Evolutionary conservation across 1,140 invertebrate species (phyloP), one percentile per base, ranked within the genome.

Genomic region (Magallana ariakensis): DNA sequence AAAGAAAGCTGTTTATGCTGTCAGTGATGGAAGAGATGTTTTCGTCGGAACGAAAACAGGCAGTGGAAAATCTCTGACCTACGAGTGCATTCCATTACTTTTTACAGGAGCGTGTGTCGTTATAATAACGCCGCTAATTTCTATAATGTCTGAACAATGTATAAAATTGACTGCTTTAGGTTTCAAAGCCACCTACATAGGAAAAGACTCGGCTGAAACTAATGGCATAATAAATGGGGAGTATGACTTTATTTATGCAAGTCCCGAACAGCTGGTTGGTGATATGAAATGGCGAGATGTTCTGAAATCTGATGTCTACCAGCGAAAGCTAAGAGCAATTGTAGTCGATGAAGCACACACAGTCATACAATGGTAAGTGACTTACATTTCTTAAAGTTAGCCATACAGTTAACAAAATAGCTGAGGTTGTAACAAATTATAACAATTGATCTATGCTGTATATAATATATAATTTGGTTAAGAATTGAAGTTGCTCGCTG

Each of bases 141-240:
- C 11, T 4, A 87, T 87, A 3, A 87, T 87, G 84, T n/a, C 33
- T 16, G 84, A 85, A 80, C 84, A 85, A 22, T 57, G 46, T 19
- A 58, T 55, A 22, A 75, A 58, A 80, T 75, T 86, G n/a, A 58
- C 53, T 4, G 57, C 75, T 19, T n/a, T 81, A 7, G 85, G 85
- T n/a, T 86, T 86, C 55, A 75, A 56, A n/a, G 85, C 85, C 13
- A 81, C 85, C 13, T 86, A 86, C 70, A 80, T 86, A 53, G 85
- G 85, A 54, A 80, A 58, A 81, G 70, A 81, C n/a, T 22, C 11
- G n/a, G 0, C 19, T 10, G 70, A 86, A 54, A 33, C n/a, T 33
- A n/a, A 81, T 10, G 22, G 15, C 10, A 70, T 84, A 53, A 19
- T n/a, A 80, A 57, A 56, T 16, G 86, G 82, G 22, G 7, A 84